phyloP scores from a whole-genome alignment of 2,797 vertebrate species.

The Siniperca undulata region DNA sequence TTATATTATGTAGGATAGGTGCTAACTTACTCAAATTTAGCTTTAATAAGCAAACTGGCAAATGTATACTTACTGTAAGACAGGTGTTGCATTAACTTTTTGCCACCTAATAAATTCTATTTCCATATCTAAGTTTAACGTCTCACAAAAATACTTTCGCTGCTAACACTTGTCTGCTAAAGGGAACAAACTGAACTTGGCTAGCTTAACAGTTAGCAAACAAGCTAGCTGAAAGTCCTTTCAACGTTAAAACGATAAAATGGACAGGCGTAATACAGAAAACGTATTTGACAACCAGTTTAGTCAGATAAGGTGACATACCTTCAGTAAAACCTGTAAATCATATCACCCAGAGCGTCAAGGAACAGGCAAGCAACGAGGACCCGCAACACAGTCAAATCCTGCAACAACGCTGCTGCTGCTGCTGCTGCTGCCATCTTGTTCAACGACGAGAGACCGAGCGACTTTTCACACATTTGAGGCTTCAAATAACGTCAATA shows the following conservation, averaged over 20 bases:
- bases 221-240: conserved; percentile 57
- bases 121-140: background rate
- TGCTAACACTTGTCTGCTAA: conserved; percentile 21
- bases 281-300: background rate
- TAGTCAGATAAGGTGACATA: conserved; percentile 21
- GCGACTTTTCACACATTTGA: conserved; percentile 79
- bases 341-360: conserved; percentile 53
- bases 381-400: conserved; percentile 61
- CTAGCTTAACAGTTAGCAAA: conserved; percentile 71
- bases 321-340: conserved; percentile 75
- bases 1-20: background rate
- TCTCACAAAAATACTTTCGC: background rate
- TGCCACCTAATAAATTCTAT: background rate
- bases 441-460: conserved; percentile 78
- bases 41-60: background rate
- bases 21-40: background rate
- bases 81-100: accelerated
- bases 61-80: background rate
- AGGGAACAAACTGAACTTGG: conserved; percentile 61
- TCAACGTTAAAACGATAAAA: background rate
- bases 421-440: conserved; percentile 80
- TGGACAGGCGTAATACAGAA: background rate
- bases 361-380: conserved; percentile 55
- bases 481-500: conserved; percentile 50
- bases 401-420: conserved; percentile 68